Percentiles rank a stretch among this genome's conserved stretches.
Evolutionary conservation across 2,888 invertebrate genomes (phyloP).

Genomic region (Drosophila meridiana): DNA sequence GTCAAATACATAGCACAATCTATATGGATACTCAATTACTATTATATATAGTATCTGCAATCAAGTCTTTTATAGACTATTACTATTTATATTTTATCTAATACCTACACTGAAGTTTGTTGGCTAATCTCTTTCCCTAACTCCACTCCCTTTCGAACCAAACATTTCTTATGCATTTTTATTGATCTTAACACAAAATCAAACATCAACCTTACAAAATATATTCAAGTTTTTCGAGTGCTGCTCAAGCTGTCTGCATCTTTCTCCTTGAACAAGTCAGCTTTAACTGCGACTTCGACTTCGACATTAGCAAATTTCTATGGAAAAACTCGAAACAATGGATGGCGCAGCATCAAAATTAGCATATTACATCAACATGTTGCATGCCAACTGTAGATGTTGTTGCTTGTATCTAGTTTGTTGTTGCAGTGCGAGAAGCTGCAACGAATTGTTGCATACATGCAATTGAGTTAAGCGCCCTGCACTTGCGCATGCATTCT

Average conservation of each 20-base stretch:
- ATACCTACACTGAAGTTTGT: neutral
- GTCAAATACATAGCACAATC: no score
- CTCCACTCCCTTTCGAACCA: neutral
- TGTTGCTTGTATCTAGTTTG: slow-evolving; percentile 41
- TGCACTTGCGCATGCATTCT: slow-evolving; percentile 29
- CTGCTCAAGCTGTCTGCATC: slow-evolving; percentile 2
- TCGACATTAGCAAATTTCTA: slow-evolving; percentile 61
- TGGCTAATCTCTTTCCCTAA: neutral
- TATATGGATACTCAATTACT: neutral
- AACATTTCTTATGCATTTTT: neutral
- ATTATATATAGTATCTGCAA: no score
- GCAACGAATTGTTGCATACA: slow-evolving; percentile 68
- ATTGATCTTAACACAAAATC: neutral
- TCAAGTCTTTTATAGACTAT: no score
- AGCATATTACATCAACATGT: slow-evolving; percentile 80
- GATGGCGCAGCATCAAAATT: slow-evolving; percentile 64
- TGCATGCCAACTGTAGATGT: slow-evolving; percentile 58
- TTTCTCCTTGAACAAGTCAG: slow-evolving; percentile 25
- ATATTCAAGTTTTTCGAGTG: slow-evolving; percentile 4
- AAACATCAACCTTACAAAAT: neutral
- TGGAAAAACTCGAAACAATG: slow-evolving; percentile 64
- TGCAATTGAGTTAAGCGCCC: slow-evolving; percentile 73
- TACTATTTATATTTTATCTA: no score
- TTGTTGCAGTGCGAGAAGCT: slow-evolving; percentile 30
- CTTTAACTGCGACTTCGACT: slow-evolving; percentile 3